These are phyloP conservation scores for Sebastes minor DNA, from an alignment of 2,797 vertebrate genomes.

Conservation along the genomic window DNA sequence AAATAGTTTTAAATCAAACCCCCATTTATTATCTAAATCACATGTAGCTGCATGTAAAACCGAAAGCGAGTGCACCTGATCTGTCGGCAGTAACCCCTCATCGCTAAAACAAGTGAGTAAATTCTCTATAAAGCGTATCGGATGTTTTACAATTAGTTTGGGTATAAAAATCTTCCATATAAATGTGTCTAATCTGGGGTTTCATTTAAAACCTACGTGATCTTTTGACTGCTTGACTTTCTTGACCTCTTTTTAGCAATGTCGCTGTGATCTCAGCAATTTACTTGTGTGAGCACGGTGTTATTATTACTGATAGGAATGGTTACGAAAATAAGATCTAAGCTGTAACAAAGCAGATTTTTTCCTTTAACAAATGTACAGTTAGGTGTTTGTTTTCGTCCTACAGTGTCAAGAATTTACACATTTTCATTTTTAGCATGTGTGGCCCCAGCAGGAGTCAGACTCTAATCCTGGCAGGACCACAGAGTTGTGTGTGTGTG, in stretches of 20 bases:
- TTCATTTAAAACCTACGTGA: neutral
- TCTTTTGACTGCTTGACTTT: neutral
- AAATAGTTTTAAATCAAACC: neutral
- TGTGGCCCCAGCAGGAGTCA: constrained; percentile 21
- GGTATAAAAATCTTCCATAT: neutral
- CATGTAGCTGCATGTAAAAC: neutral
- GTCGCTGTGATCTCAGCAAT: neutral
- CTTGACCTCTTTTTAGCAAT: neutral
- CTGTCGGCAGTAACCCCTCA: neutral
- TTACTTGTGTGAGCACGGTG: neutral
- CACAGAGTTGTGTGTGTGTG: constrained; percentile 30
- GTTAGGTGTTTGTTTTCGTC: neutral
- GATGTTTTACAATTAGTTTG: neutral
- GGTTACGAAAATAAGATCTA: neutral
- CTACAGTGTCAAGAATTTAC: neutral
- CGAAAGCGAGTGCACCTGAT: neutral
- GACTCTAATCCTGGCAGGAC: constrained; percentile 8
- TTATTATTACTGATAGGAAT: neutral
- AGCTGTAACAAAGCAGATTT: neutral
- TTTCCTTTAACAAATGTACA: neutral
- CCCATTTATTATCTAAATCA: neutral
- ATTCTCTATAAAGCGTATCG: rapidly evolving
- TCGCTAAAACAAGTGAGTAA: neutral
- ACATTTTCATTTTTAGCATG: constrained; percentile 10
- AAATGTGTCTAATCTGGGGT: neutral